phyloP scores from a whole-genome alignment of 2,113 vertebrate species.

The Smithornis capensis region DNA sequence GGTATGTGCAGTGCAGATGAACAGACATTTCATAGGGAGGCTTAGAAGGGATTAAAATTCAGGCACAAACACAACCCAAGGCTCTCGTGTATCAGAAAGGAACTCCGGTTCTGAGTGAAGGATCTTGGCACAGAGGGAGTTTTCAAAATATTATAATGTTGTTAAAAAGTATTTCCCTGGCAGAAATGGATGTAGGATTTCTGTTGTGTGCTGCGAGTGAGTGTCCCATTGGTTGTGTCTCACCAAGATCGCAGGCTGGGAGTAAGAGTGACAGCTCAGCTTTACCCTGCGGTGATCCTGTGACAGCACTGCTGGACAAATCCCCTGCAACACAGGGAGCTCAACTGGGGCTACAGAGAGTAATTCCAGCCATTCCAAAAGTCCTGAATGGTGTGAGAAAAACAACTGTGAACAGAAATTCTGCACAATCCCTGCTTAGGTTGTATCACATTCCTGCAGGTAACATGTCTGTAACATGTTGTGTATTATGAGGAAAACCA shows the following conservation, averaged over 20 bases:
- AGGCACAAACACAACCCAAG: background rate
- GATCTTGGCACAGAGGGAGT: background rate
- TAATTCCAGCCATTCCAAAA: background rate
- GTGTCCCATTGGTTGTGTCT: background rate
- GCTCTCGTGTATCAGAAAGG: background rate
- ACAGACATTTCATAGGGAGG: background rate
- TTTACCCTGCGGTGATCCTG: background rate
- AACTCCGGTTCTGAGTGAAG: background rate
- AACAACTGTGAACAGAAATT: background rate
- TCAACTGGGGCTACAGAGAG: background rate
- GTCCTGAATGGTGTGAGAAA: background rate
- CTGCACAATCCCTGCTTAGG: background rate
- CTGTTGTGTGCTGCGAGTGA: background rate
- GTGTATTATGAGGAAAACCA: background rate
- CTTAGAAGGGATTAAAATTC: background rate
- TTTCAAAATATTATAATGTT: background rate
- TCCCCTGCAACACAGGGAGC: background rate
- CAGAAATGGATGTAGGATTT: background rate
- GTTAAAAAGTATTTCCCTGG: background rate
- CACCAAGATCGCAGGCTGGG: background rate
- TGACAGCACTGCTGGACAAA: background rate
- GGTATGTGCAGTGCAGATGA: background rate
- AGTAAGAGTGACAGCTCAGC: background rate
- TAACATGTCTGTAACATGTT: background rate
- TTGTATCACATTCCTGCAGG: rapidly evolving